Conservation (phyloP, 2,888 invertebrate species). For the Liopterus haemorrhoidalis region DNA sequence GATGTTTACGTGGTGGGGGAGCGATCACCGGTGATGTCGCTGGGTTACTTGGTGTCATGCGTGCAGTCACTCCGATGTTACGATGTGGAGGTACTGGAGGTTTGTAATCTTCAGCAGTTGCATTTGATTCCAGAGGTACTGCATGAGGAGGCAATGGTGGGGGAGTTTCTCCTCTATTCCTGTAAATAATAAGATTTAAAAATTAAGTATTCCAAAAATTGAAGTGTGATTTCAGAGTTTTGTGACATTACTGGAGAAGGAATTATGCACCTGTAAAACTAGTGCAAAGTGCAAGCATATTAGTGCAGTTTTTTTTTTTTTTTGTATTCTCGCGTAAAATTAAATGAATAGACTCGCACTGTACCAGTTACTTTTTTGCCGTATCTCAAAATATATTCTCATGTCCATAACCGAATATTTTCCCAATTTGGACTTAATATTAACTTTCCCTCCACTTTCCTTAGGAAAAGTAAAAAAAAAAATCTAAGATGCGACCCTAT, state of each 20-base stretch:
- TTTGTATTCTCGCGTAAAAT: no score
- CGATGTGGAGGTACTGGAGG: slow-evolving; percentile 87
- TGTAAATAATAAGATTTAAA: slow-evolving; percentile 33
- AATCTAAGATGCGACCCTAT: no score
- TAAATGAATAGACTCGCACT: no score
- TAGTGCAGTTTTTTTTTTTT: no score
- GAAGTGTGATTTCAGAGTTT: neutral
- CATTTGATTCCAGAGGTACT: slow-evolving; percentile 40
- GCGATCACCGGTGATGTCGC: slow-evolving; percentile 14
- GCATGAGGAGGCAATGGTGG: slow-evolving; percentile 53
- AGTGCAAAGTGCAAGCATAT: no score
- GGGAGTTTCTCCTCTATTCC: slow-evolving; percentile 44
- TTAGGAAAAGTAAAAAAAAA: no score
- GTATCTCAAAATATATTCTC: no score
- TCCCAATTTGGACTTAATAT: no score
- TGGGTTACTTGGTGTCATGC: slow-evolving; percentile 22
- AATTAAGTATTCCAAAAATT: neutral
- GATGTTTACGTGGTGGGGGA: slow-evolving; percentile 41
- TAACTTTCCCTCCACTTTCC: no score
- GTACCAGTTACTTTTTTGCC: no score
- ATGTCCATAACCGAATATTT: no score
- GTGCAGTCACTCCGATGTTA: slow-evolving; percentile 53
- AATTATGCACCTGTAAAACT: neutral
- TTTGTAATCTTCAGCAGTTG: slow-evolving; percentile 62
- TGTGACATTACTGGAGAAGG: neutral